These are phyloP conservation scores for Drosophila seguyi DNA, from an alignment of 1,140 invertebrate genomes.

Conservation along the genomic window DNA sequence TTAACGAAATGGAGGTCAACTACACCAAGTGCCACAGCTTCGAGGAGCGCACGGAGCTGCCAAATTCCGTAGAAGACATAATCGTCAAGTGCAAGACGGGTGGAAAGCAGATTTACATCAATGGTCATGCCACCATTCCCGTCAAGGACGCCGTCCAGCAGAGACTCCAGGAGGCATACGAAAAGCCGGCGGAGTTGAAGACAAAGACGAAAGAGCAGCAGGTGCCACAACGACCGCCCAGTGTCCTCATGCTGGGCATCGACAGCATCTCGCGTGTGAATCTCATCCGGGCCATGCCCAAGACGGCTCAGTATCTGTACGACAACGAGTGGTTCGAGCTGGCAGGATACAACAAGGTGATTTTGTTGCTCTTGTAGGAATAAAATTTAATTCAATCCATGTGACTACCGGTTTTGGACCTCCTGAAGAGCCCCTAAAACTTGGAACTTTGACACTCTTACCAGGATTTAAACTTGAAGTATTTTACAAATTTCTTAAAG, in stretches of 20 bases:
- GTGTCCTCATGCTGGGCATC: slow-evolving; percentile 91
- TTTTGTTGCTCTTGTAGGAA: not conserved
- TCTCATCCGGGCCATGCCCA: slow-evolving; percentile 91
- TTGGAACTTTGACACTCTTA: too few relatives aligned
- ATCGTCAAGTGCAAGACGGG: slow-evolving; percentile 85
- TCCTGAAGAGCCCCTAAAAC: too few relatives aligned
- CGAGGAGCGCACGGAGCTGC: slow-evolving; percentile 68
- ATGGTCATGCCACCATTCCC: slow-evolving; percentile 76
- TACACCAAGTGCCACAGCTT: slow-evolving; percentile 83
- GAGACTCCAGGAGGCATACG: slow-evolving; percentile 35
- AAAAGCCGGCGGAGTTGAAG: not conserved
- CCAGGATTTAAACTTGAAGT: too few relatives aligned
- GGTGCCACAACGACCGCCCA: slow-evolving; percentile 40
- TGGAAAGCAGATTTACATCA: slow-evolving; percentile 72
- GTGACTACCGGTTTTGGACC: too few relatives aligned
- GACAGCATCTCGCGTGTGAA: slow-evolving; percentile 93
- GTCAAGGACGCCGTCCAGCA: slow-evolving; percentile 57
- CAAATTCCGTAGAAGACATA: slow-evolving; percentile 85
- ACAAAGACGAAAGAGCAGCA: not conserved
- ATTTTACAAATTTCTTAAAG: too few relatives aligned
- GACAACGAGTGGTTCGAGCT: slow-evolving; percentile 87
- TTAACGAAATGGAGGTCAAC: slow-evolving; percentile 44
- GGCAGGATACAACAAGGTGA: slow-evolving; percentile 86
- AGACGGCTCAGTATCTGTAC: slow-evolving; percentile 89
- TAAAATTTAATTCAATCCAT: too few relatives aligned